phyloP scores from a whole-genome alignment of 2,113 vertebrate species.

The Centropus unirufus region DNA sequence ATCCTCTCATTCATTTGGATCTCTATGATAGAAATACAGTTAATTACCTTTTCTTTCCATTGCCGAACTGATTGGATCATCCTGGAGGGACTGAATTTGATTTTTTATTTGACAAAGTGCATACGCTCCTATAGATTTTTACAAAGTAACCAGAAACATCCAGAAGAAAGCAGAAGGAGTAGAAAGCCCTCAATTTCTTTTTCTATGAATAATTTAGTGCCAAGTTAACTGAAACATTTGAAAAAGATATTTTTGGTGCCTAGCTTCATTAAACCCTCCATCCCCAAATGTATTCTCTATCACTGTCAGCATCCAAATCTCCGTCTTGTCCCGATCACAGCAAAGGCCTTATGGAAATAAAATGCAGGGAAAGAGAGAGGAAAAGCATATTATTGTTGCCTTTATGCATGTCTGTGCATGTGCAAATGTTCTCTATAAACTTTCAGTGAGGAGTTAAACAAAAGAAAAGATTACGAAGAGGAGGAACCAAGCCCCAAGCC shows the following conservation, averaged over 20 bases:
- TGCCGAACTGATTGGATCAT: neutral
- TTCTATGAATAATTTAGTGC: slow-evolving; percentile 63
- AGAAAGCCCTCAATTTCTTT: slow-evolving; percentile 35
- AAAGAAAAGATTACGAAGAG: neutral
- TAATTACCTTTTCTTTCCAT: neutral
- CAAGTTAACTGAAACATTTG: slow-evolving; percentile 43
- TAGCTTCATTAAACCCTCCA: slow-evolving; percentile 50
- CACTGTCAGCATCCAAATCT: slow-evolving; percentile 38
- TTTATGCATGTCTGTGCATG: neutral
- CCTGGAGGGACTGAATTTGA: neutral
- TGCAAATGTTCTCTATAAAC: neutral
- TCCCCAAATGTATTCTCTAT: slow-evolving; percentile 50
- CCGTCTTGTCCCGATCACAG: slow-evolving; percentile 27
- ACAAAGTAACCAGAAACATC: slow-evolving; percentile 1
- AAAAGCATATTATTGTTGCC: neutral
- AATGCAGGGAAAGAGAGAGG: slow-evolving; percentile 19
- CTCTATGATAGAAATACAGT: neutral
- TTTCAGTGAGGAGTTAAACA: neutral
- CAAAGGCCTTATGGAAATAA: slow-evolving; percentile 49
- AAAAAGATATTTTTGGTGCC: slow-evolving; percentile 47
- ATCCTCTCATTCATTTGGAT: neutral
- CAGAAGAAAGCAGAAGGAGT: neutral
- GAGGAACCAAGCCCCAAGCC: neutral
- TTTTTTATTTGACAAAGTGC: neutral
- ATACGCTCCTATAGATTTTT: neutral